Evolutionary conservation across 2,888 invertebrate genomes (phyloP), one percentile per base, ranked within the genome.

Genomic region (Cataglyphis rosenhaueri): DNA sequence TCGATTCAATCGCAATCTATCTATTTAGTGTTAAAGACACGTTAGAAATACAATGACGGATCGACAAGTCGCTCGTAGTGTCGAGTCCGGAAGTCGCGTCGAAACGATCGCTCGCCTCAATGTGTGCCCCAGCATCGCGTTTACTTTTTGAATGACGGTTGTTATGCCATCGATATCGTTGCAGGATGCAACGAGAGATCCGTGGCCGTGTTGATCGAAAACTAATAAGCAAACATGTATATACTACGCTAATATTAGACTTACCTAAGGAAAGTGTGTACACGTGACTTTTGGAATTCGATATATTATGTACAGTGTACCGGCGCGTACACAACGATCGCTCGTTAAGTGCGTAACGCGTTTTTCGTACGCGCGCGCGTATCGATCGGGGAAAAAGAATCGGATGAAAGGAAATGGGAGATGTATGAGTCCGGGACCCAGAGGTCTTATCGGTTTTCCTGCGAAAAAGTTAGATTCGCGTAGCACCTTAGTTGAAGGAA

Each of bases 221-320:
- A 86, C 79, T 87, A 84, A 87, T 86, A 87, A 87, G 86, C 87
- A 84, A 87, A 87, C 79, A 81, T 68, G 81, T 75, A 81, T 81
- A 74, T 66, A 71, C 83, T 81, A 81, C 66, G 52, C 66, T 57
- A 75, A 76, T 76, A 79, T 79, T 79, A n/a, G 79, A 87, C 79
- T 84, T 88, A 81, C 29, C 83, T 83, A 81, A 73, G 81, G 73
- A 81, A 81, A 81, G 41, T 75, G 73, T 81, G 73, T 74, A 81
- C 74, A 75, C 75, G 52, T 64, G 64, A 81, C 38, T 81, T 52
- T 41, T 74, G 62, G 52, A 62, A 41, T 81, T 62, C 41, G 38
- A 35, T 71, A 52, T 52, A 81, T 52, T 81, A 73, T 81, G 74
- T 81, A 81, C 81, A 81, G 64, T 41, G 75, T 74, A 74, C n/a